These are phyloP conservation scores for Phyllotreta cruciferae DNA, from an alignment of 2,888 invertebrate genomes.

Conservation along the genomic window DNA sequence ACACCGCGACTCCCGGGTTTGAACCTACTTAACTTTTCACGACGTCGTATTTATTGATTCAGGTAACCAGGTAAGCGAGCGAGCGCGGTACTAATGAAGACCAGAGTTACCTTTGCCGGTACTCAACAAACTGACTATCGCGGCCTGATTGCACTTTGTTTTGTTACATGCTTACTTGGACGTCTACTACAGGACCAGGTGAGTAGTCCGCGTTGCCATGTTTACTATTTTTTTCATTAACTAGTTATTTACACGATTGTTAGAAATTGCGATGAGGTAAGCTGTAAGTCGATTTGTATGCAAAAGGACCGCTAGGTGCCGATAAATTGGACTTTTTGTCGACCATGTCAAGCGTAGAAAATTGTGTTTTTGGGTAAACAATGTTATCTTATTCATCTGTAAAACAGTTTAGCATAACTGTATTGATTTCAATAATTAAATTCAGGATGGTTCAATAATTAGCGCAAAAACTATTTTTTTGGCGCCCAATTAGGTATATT, in stretches of 20 bases:
- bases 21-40: conserved; percentile 29
- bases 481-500: too few relatives aligned
- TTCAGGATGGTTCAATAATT: too few relatives aligned
- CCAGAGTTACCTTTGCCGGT: conserved; percentile 37
- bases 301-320: neutral
- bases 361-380: conserved; percentile 14
- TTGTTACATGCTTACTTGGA: conserved; percentile 57
- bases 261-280: conserved; percentile 3
- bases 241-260: conserved; percentile 25
- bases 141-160: conserved; percentile 59
- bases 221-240: conserved; percentile 37
- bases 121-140: conserved; percentile 53
- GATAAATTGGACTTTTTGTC: conserved; percentile 2
- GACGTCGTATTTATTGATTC: conserved; percentile 27
- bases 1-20: conserved; percentile 11
- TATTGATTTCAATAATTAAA: too few relatives aligned
- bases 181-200: conserved; percentile 51
- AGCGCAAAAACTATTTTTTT: too few relatives aligned
- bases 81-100: conserved; percentile 35
- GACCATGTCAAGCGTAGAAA: neutral
- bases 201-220: conserved; percentile 49
- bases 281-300: conserved; percentile 13
- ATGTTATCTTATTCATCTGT: conserved; percentile 3
- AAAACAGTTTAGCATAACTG: too few relatives aligned
- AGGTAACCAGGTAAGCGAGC: conserved; percentile 36